Evolutionary conservation across 2,888 invertebrate species (phyloP).

Genomic region (Apamea anceps): DNA sequence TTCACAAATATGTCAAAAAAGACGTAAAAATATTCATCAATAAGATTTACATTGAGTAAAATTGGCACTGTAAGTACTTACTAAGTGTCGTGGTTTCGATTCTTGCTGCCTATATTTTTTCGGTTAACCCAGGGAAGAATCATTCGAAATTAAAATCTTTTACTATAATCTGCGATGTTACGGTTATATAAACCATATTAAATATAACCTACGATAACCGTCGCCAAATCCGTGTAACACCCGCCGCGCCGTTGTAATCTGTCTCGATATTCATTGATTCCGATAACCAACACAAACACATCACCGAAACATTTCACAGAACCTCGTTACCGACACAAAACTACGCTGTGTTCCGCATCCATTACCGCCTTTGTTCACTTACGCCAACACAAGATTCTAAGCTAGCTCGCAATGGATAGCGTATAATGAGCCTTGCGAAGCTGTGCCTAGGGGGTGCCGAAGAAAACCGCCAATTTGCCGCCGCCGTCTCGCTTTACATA

Average conservation of each 20-base stretch:
- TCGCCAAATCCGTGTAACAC: background rate
- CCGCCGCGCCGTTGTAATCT: background rate
- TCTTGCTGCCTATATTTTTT: background rate
- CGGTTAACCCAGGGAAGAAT: background rate
- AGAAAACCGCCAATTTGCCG: conserved; percentile 60
- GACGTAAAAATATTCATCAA: too few relatives aligned
- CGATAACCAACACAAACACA: conserved; percentile 45
- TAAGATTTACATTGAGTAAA: too few relatives aligned
- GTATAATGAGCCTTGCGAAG: conserved; percentile 1
- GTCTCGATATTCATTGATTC: conserved; percentile 14
- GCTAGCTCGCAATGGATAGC: background rate
- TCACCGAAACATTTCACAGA: conserved; percentile 33
- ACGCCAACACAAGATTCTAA: background rate
- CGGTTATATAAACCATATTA: background rate
- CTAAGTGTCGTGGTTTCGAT: background rate
- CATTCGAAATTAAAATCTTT: background rate
- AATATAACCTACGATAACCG: background rate
- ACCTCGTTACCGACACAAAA: conserved; percentile 27
- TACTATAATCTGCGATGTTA: background rate
- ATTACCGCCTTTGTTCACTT: conserved; percentile 12
- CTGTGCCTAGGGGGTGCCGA: background rate
- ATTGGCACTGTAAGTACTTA: background rate
- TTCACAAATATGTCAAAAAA: background rate
- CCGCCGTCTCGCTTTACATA: conserved; percentile 55
- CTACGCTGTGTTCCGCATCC: background rate